These are phyloP conservation scores for Lepidurus packardi DNA, from an alignment of 1,140 invertebrate species.

Conservation along the genomic window DNA sequence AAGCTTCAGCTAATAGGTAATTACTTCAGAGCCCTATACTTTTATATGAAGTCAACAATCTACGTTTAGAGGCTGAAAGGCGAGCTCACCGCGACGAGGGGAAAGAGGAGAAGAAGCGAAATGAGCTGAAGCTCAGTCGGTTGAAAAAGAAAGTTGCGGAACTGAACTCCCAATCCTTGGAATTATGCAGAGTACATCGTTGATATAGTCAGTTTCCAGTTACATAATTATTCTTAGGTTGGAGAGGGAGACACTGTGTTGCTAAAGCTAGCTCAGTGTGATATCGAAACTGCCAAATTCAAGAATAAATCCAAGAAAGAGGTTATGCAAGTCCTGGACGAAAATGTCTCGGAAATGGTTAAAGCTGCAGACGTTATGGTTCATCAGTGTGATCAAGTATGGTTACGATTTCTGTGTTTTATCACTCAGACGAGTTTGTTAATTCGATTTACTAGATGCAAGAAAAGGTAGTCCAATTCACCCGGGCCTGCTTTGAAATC, in stretches of 20 bases:
- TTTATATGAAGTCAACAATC: background rate
- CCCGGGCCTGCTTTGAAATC: background rate
- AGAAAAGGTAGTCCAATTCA: background rate
- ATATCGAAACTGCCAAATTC: background rate
- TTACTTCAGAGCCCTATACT: background rate
- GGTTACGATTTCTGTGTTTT: background rate
- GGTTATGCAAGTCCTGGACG: background rate
- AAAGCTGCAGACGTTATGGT: constrained; percentile 1
- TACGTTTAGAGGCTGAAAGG: constrained; percentile 23
- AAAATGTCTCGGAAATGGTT: constrained; percentile 1
- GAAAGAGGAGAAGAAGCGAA: constrained; percentile 25
- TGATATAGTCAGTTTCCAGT: background rate
- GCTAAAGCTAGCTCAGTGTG: background rate
- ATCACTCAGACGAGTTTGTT: background rate
- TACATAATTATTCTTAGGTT: background rate
- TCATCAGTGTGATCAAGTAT: background rate
- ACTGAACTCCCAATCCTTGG: background rate
- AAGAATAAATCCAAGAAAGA: background rate
- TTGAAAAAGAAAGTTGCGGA: constrained; percentile 22
- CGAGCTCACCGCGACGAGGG: constrained; percentile 24
- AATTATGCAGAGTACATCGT: background rate
- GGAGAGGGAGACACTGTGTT: background rate
- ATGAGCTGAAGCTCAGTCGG: constrained; percentile 28
- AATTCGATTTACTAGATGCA: background rate
- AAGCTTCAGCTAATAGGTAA: constrained; percentile 15